These are phyloP conservation scores for Phrynocephalus vlangalii DNA, from an alignment of 2,797 vertebrate genomes.

Conservation along the genomic window DNA sequence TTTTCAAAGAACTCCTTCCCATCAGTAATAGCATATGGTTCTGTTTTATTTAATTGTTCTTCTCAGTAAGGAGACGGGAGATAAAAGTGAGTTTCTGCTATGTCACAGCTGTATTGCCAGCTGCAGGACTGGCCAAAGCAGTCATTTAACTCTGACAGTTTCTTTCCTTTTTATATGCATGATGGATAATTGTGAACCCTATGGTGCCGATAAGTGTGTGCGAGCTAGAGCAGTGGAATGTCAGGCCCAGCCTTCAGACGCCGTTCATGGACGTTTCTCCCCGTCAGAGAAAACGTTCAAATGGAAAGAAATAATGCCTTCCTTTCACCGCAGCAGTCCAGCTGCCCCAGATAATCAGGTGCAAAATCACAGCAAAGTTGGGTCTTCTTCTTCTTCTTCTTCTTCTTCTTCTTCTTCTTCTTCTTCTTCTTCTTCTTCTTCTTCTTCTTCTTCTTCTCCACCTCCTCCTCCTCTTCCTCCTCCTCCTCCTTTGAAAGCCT, in stretches of 20 bases:
- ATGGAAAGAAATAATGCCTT: slow-evolving; percentile 38
- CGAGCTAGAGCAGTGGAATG: slow-evolving; percentile 46
- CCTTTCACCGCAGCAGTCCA: background rate
- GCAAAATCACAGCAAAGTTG: slow-evolving; percentile 40
- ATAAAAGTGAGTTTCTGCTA: slow-evolving; percentile 71
- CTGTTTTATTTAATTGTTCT: slow-evolving; percentile 72
- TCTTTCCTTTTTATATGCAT: slow-evolving; percentile 50
- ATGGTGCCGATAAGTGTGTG: slow-evolving; percentile 49
- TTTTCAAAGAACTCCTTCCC: slow-evolving; percentile 62
- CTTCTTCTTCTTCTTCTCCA: too few relatives aligned
- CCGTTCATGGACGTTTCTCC: slow-evolving; percentile 50
- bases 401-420: too few relatives aligned
- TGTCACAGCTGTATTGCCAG: slow-evolving; percentile 70
- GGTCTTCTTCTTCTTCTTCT: too few relatives aligned
- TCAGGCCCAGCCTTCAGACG: slow-evolving; percentile 40
- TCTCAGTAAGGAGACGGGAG: slow-evolving; percentile 63
- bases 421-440: too few relatives aligned
- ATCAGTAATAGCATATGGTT: slow-evolving; percentile 68
- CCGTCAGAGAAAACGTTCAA: slow-evolving; percentile 33
- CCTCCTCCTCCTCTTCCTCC: too few relatives aligned
- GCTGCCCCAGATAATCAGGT: background rate
- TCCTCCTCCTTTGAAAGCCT: background rate
- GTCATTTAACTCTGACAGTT: slow-evolving; percentile 42
- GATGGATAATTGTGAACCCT: slow-evolving; percentile 61
- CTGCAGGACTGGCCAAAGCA: slow-evolving; percentile 68